Evolutionary conservation across 2,113 vertebrate genomes (phyloP), one percentile per base, ranked within the genome.

Genomic region (Narcine bancroftii): DNA sequence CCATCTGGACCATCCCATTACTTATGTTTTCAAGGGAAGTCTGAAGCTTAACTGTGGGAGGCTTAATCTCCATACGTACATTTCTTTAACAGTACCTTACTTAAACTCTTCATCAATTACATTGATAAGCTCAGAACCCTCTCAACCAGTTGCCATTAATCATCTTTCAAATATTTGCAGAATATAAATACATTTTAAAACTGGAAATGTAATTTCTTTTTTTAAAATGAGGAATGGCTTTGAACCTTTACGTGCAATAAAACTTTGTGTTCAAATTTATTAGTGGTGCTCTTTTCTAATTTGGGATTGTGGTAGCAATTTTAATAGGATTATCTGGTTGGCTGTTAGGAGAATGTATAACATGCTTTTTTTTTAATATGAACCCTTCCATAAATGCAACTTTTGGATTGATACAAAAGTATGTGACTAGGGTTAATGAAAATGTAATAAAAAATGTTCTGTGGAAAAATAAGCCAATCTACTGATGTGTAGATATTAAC

Each of bases 401-500:
- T 69, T 92, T 92, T 66, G 1, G 9, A 65, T 72, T n/a, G 11
- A 87, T 79, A n/a, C 56, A 66, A 66, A 63, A 71, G 33, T 50
- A 83, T 87, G 39, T 81, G 17, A 85, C 36, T 72, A 50, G 19
- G 89, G 39, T 69, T 85, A 47, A 60, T 50, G 19, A 45, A 92
- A 50, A 69, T 69, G 66, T 76, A 26, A 50, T 3, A 85, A 2
- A 13, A 53, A 87, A n/a, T 92, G 56, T 50, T 77, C 36, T 50
- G 2, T 45, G 47, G 39, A 92, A 6, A 75, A 76, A 39, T 56
- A 92, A 76, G 17, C n/a, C 71, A 56, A 75, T 72, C 45, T 76
- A 33, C 72, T 95, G 93, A 92, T 92, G 92, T 93, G 69, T 93
- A 89, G 94, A 93, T 95, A 73, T 95, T 94, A 94, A 94, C 94